These are phyloP conservation scores for Cladopsammia gracilis DNA, from an alignment of 64 coral and sea anemone species.

Conservation along the genomic window DNA sequence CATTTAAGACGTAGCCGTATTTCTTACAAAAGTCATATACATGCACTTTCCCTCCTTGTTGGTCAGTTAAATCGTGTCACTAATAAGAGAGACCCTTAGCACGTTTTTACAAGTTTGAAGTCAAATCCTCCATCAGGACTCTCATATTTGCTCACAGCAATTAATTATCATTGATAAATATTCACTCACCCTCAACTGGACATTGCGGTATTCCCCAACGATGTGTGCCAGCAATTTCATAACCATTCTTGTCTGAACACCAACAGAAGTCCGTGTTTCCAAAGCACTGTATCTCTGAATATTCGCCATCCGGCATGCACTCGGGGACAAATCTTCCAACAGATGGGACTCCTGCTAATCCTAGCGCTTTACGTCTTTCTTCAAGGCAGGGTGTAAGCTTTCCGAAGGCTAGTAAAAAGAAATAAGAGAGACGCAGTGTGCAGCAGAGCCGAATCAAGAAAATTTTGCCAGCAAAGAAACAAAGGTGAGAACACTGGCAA, in stretches of 20 bases:
- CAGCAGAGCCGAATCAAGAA: too few species aligned
- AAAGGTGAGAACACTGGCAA: too few species aligned
- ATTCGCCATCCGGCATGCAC: constrained; percentile 44
- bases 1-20: too few species aligned
- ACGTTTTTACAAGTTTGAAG: too few species aligned
- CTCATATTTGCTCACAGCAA: too few species aligned
- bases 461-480: too few species aligned
- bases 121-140: too few species aligned
- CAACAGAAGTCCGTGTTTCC: constrained; percentile 44
- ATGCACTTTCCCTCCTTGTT: too few species aligned
- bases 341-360: constrained; percentile 37
- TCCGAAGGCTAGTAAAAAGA: neutral
- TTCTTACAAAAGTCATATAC: too few species aligned
- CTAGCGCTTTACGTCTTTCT: constrained; percentile 52
- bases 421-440: neutral
- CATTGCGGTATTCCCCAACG: constrained; percentile 55
- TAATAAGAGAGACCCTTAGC: too few species aligned
- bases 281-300: constrained; percentile 57
- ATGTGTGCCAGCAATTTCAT: constrained; percentile 60
- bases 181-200: constrained; percentile 14
- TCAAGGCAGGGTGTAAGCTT: constrained; percentile 61
- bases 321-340: constrained; percentile 68
- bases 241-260: constrained; percentile 49
- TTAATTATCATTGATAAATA: neutral
- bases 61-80: too few species aligned